A percentile compares a stretch with the other conserved stretches of the same genome.
These are phyloP conservation scores for Shinisaurus crocodilurus DNA, from an alignment of 2,113 vertebrate species.

Conservation along the genomic window DNA sequence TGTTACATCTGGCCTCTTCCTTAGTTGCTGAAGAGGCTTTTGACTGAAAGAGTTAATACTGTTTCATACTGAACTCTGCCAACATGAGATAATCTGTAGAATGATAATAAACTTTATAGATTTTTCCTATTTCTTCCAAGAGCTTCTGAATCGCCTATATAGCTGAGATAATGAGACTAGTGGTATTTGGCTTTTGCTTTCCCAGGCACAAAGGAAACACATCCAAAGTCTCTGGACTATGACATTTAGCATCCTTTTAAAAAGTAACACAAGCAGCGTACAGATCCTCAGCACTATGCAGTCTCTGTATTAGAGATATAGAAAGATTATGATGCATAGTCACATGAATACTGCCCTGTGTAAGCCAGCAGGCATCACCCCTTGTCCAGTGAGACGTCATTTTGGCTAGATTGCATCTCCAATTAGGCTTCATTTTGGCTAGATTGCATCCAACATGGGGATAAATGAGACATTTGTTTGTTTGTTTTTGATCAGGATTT, in stretches of 20 bases:
- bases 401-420: background rate
- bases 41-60: background rate
- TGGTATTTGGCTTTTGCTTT: constrained; percentile 4
- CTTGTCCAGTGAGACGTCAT: too few species aligned
- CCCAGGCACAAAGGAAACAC: constrained; percentile 7
- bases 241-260: background rate
- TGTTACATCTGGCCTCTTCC: background rate
- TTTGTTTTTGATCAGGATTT: too few species aligned
- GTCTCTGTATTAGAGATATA: background rate
- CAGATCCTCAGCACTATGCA: background rate
- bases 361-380: background rate
- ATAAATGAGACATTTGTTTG: too few species aligned
- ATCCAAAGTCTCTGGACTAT: constrained; percentile 15
- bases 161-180: background rate
- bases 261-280: constrained; percentile 7
- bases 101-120: constrained; percentile 17
- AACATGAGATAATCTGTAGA: background rate
- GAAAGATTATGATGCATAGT: background rate
- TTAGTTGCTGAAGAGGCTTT: background rate
- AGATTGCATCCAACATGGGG: background rate
- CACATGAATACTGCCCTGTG: background rate
- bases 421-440: background rate
- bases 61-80: background rate
- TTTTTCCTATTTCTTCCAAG: constrained; percentile 26
- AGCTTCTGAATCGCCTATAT: background rate